These are phyloP conservation scores for Ceratitis capitata DNA, from an alignment of 1,140 invertebrate species.

Conservation along the genomic window DNA sequence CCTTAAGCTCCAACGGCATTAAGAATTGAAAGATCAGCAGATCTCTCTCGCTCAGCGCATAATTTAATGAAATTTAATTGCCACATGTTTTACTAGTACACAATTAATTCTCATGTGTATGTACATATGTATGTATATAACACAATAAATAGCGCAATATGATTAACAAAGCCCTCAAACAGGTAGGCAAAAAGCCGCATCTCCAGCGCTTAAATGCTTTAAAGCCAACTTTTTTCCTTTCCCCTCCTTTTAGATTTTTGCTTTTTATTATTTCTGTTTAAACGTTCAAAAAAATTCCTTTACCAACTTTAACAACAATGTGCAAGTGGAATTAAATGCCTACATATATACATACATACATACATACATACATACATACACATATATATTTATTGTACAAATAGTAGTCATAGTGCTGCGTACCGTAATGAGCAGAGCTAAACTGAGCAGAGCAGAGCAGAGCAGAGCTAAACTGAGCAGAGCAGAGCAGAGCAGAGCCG, in stretches of 20 bases:
- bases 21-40: not conserved
- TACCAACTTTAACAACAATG: constrained; percentile 12
- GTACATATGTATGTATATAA: not conserved
- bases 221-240: not conserved
- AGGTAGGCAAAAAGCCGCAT: constrained; percentile 4
- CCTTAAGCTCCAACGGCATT: too few species aligned
- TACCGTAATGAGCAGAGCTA: not conserved
- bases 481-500: not conserved
- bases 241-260: not conserved
- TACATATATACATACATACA: not conserved
- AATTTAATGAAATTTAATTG: not conserved
- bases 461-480: not conserved
- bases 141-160: not conserved
- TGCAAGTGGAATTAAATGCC: not conserved
- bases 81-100: constrained; percentile 7
- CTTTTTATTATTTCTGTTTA: too few species aligned
- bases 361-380: not conserved
- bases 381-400: not conserved
- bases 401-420: constrained; percentile 15
- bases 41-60: not conserved
- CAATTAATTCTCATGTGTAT: constrained; percentile 11
- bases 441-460: not conserved
- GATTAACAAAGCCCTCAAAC: not conserved
- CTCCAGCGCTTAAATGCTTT: not conserved
- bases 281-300: constrained; percentile 34